Evolutionary conservation across 2,113 vertebrate species (phyloP), one percentile per base, ranked within the genome.

Genomic region (Pseudopipra pipra): DNA sequence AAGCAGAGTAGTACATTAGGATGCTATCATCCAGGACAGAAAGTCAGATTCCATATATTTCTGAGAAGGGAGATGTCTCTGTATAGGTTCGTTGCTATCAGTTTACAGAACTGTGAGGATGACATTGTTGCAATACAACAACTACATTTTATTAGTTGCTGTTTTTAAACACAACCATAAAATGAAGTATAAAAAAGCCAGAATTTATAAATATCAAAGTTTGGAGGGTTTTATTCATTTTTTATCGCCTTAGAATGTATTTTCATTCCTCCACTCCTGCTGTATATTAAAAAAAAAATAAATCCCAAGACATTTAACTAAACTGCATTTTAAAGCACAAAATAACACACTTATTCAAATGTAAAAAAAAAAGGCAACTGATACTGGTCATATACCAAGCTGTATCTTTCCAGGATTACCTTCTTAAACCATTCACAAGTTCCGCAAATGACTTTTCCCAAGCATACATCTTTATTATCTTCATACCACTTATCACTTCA

Each of bases 401-500:
- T 33, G 37, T 41, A 61, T 88, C 37, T 82, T 74, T 73, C 43
- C 75, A 90, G 55, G n/a, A 97, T 98, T 98, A 99, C 99, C 98
- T 98, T 97, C 99, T 98, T 93, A 99, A 97, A 28, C 95, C 97
- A 71, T 96, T 95, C 54, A 99, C 98, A 79, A 99, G 98, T 33
- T 98, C 97, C 1, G 98, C 95, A 91, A 99, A 99, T 5, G 99
- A 98, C 55, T 98, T 99, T 93, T 99, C 99, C 99, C 99, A 99
- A 5, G 99, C 99, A 27, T 99, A 99, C 99, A 99, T 99, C 97
- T 99, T 99, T 87, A 99, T 99, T 93, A 99, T 99, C 93, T 99
- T 98, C 55, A 99, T 99, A 23, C 99, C 99, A 2, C 98, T 98
- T 95, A 99, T 98, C 30, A 99, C 99, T 90, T 99, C 99, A 80